A percentile compares a stretch with the other conserved stretches of the same genome.
These are phyloP conservation scores for Dryas iulia DNA, from an alignment of 1,140 invertebrate genomes.

Conservation along the genomic window DNA sequence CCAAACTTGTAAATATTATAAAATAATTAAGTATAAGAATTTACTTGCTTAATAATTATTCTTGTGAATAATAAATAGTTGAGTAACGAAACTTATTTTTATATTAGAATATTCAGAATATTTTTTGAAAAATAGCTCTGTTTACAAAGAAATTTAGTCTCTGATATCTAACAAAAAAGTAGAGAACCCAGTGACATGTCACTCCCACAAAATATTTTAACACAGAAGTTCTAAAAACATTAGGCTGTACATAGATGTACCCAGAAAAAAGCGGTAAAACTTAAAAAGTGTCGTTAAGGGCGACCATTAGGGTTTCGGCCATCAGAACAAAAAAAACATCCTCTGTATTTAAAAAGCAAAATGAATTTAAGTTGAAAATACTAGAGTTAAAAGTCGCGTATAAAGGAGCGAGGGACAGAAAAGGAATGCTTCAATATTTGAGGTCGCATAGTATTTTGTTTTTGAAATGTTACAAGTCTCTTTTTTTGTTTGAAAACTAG, in stretches of 20 bases:
- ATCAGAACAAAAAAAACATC: slow-evolving; percentile 33
- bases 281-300: slow-evolving; percentile 36
- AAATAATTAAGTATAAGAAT: too few species aligned
- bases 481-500: neutral
- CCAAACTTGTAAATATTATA: too few species aligned
- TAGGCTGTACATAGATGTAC: slow-evolving; percentile 31
- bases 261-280: slow-evolving; percentile 31
- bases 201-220: neutral
- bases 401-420: neutral
- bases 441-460: neutral
- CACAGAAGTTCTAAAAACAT: slow-evolving; percentile 39
- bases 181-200: neutral
- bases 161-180: too few species aligned
- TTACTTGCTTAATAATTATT: too few species aligned
- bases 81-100: too few species aligned
- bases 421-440: neutral
- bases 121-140: too few species aligned
- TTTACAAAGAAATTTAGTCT: too few species aligned
- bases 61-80: too few species aligned
- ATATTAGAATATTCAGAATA: too few species aligned
- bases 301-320: slow-evolving; percentile 41
- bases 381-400: neutral
- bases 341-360: neutral
- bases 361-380: neutral
- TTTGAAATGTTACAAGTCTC: neutral